Conservation (phyloP, 2,888 invertebrate genomes). For the Patella caerulea region DNA sequence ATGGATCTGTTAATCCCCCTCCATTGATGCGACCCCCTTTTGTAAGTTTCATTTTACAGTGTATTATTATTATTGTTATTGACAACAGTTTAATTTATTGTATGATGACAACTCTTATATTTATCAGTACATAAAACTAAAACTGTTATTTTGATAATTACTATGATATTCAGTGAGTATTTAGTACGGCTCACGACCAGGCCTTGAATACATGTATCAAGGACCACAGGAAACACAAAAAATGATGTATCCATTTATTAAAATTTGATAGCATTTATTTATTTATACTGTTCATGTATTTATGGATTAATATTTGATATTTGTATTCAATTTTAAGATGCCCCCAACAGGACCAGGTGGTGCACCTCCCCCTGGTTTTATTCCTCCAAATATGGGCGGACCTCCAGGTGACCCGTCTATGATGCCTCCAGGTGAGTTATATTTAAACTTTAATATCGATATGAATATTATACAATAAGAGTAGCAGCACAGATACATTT, state of each 20-base stretch:
- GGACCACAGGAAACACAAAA: too few relatives aligned
- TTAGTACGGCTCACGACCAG: too few relatives aligned
- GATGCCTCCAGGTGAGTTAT: conserved; percentile 47
- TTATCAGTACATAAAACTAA: too few relatives aligned
- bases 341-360: not conserved
- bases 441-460: conserved; percentile 20
- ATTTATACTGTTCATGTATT: not conserved
- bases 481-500: not conserved
- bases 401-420: conserved; percentile 43
- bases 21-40: conserved; percentile 6
- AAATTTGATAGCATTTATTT: not conserved
- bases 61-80: too few relatives aligned
- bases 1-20: not conserved
- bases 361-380: conserved; percentile 46
- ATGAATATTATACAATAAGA: not conserved
- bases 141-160: too few relatives aligned
- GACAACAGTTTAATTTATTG: too few relatives aligned
- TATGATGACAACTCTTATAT: too few relatives aligned
- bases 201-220: too few relatives aligned
- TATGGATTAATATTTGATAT: not conserved
- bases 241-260: not conserved
- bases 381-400: conserved; percentile 45
- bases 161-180: too few relatives aligned
- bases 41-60: not conserved
- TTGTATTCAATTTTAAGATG: not conserved